Evolutionary conservation across 2,113 vertebrate genomes (phyloP).

Genomic region (Ceyx melanurus): DNA sequence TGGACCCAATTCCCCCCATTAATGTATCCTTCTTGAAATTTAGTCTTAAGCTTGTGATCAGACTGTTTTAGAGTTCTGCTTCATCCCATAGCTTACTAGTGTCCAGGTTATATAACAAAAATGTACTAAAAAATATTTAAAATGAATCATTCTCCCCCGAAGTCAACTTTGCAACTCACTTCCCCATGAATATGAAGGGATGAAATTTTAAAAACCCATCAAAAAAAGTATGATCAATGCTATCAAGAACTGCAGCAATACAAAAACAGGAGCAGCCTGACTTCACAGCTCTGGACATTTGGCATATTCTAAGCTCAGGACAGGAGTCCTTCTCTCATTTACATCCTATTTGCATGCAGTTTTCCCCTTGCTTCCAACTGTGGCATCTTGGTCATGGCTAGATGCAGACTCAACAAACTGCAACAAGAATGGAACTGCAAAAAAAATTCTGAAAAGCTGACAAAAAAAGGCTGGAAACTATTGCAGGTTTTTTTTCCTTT

Average conservation of each 20-base stretch:
- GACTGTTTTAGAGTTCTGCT: background rate
- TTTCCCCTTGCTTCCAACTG: background rate
- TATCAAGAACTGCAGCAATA: background rate
- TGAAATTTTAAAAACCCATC: background rate
- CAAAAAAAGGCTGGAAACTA: background rate
- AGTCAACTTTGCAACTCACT: background rate
- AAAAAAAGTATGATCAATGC: background rate
- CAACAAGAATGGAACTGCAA: background rate
- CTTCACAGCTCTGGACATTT: background rate
- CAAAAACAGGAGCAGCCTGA: background rate
- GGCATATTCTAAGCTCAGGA: background rate
- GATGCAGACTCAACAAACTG: background rate
- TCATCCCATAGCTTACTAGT: background rate
- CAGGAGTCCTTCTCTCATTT: background rate
- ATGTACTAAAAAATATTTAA: background rate
- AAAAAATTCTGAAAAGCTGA: background rate
- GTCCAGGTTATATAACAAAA: background rate
- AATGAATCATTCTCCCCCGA: background rate
- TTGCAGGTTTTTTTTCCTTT: background rate
- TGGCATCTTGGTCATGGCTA: background rate
- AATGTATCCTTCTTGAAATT: background rate
- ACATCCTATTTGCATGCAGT: background rate
- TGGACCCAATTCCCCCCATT: accelerated
- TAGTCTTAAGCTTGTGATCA: background rate
- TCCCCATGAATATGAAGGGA: background rate